Evolutionary conservation across 2,797 vertebrate genomes (phyloP), one percentile per base, ranked within the genome.

Genomic region (Pangasius mekongensis): DNA sequence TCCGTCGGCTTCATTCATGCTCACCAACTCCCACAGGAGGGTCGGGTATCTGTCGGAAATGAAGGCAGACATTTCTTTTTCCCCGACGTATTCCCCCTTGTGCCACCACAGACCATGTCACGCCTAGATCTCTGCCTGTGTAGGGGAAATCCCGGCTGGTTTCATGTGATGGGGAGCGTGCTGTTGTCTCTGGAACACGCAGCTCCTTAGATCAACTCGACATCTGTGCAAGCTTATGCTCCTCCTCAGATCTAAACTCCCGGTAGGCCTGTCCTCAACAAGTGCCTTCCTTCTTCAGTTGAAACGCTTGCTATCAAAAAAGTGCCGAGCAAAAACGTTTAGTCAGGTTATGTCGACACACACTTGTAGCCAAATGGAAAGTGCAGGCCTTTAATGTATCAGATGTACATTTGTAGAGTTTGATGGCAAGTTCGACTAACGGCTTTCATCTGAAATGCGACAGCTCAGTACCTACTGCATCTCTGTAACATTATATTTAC

Each of bases 31-130:
- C 93, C 93, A 85, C 83, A 89, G 90, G 92, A 90, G 88, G 86
- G 92, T 94, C 93, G 90, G 91, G 91, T 94, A 90, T 94, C 91
- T 91, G 90, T 93, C 84, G 90, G 91, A 94, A 93, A 90, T 91
- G 73, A 91, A 92, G 90, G 90, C 91, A 92, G 93, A 92, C 89
- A 89, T 91, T 92, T 62, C 86, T 82, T 77, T 89, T 90, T 85
- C 69, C 77, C 27, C 33, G 67, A 36, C 5, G 69, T 91, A 86
- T 90, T 88, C 91, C 89, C 33, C 39, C 83, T 78, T 77, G 13
- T 83, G 66, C 81, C 64, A 33, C 84, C 82, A 83, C 73, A 83
- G 60, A 90, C 91, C 89, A 73, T 85, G 56, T 91, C 89, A 89
- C 67, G 74, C 86, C 58, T 47, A 85, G 81, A 89, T 91, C 86